phyloP scores from a whole-genome alignment of 1,140 invertebrate genomes.

The Patella vulgata region DNA sequence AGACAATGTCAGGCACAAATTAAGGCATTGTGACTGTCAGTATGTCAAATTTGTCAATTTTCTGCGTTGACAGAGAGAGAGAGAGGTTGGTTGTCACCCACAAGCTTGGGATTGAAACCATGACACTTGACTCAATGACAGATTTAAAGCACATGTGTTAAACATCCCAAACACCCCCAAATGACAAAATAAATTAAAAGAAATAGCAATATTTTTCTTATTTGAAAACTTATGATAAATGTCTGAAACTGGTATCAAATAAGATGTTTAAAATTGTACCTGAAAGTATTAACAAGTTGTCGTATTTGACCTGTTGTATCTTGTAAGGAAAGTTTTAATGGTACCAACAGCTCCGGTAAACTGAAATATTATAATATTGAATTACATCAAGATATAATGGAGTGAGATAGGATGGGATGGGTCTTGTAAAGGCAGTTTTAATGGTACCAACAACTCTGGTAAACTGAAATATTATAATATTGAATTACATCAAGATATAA shows the following conservation, averaged over 20 bases:
- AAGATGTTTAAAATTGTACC: conserved; percentile 28
- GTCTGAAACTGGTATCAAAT: background rate
- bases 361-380: conserved; percentile 30
- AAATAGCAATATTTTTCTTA: background rate
- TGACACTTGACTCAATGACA: background rate
- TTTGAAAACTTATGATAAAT: no score
- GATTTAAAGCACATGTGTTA: background rate
- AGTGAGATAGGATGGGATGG: conserved; percentile 18
- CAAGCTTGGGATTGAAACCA: no score
- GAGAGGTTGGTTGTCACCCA: no score
- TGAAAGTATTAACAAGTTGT: conserved; percentile 52
- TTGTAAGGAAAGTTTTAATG: conserved; percentile 43
- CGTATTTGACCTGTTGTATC: conserved; percentile 43
- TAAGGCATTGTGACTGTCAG: no score
- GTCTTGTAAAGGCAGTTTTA: conserved; percentile 45
- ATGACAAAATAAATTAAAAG: background rate
- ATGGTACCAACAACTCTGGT: conserved; percentile 42
- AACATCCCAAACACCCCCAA: background rate
- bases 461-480: conserved; percentile 37
- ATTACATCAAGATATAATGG: no score
- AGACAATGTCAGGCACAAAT: no score
- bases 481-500: background rate
- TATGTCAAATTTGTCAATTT: no score
- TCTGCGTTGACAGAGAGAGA: no score
- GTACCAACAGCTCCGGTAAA: conserved; percentile 43